Evolutionary conservation across 2,888 invertebrate genomes (phyloP), one percentile per base, ranked within the genome.

Genomic region (Caenorhabditis plicata): DNA sequence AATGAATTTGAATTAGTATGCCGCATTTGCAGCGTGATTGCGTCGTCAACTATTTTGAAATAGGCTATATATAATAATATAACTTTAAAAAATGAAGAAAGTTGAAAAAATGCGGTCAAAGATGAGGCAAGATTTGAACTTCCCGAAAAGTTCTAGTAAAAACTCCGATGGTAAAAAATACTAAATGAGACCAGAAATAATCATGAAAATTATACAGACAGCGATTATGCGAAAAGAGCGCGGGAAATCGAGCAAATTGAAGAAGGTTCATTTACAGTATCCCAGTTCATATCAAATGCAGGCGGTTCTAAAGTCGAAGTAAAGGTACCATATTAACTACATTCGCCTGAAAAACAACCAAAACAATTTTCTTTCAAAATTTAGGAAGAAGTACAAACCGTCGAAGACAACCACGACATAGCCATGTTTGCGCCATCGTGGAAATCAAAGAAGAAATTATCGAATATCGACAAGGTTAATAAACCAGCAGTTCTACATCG

Each of bases 401-500:
- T 44, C 29, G 50, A 47, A 48, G 29, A 51, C 45, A 35, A 43
- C 38, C 62, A 62, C 27, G 55, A 55, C 13, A 23, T 52, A 36
- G 62, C 55, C 13, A 62, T 56, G 29, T 62, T 62, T 23, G 62
- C 55, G 3, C 62, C 62, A 4, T 26, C 62, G 0, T 62, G 62
- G 62, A 53, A 62, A 29, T 55, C 55, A 40, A 40, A 40, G 15
- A 13, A 4, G 7, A 22, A n/a, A 22, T n/a, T 35, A n/a, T 19
- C 35, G 9, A 35, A 17, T 35, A 8, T 15, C 9, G 35, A 15
- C 9, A 35, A 35, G 9, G 35, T 15, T 1, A 11, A 13, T 8
- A 8, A 15, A n/a, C 8, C 9, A 2, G 9, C 35, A 35, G 35
- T 19, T 35, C 35, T n/a, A n/a, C n/a, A n/a, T n/a, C n/a, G n/a